These are phyloP conservation scores for Chloroceryle amazona DNA, from an alignment of 2,797 vertebrate species.

Conservation along the genomic window DNA sequence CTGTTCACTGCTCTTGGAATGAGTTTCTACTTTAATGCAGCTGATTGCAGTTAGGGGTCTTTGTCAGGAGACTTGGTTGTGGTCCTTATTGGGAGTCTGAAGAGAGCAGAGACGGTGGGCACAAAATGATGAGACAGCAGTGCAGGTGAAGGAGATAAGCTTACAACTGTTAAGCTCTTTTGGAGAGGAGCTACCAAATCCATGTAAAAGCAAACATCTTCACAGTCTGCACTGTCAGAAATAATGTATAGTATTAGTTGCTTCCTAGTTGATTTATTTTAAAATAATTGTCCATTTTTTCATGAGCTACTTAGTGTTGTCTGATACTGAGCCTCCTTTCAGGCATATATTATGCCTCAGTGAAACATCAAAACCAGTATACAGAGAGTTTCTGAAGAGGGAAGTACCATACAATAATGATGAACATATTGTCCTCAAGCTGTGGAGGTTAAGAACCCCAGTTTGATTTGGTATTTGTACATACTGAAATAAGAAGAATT, in stretches of 20 bases:
- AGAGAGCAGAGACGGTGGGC: background rate
- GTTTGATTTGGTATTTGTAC: slow-evolving; percentile 52
- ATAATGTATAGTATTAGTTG: background rate
- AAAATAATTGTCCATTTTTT: background rate
- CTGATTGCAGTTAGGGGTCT: background rate
- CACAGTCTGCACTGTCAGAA: background rate
- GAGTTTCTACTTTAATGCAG: background rate
- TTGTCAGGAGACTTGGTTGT: background rate
- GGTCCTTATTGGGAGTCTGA: background rate
- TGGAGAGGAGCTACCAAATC: background rate
- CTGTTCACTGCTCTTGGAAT: background rate
- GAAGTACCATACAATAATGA: background rate
- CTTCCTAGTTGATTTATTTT: background rate
- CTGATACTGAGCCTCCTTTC: background rate
- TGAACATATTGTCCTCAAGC: slow-evolving; percentile 29
- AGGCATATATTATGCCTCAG: background rate
- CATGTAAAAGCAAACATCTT: background rate
- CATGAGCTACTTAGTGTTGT: background rate
- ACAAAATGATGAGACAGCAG: background rate
- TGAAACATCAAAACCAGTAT: background rate
- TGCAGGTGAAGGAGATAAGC: background rate
- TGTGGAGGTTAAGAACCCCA: slow-evolving; percentile 42
- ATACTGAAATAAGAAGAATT: slow-evolving; percentile 39
- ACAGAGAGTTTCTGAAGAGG: background rate
- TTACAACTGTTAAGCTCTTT: background rate